Conservation (phyloP, 2,888 invertebrate genomes). For the Sisyra terminalis region DNA sequence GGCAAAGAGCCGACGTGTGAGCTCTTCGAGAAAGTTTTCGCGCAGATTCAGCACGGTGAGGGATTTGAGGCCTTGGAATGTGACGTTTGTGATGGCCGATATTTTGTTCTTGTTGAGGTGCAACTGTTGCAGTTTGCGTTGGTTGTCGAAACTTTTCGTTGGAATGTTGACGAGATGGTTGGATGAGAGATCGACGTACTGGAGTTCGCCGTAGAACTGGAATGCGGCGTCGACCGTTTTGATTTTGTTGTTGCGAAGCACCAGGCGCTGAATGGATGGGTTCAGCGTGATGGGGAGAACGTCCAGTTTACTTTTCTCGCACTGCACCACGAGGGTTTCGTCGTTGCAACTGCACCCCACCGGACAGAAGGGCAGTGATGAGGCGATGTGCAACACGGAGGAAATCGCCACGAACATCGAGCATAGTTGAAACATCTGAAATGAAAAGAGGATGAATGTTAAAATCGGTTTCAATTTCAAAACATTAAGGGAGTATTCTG, state of each 20-base stretch:
- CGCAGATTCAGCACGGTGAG: conserved; percentile 66
- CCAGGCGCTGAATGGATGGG: conserved; percentile 73
- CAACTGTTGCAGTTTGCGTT: conserved; percentile 65
- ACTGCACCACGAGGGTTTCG: conserved; percentile 71
- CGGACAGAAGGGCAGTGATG: conserved; percentile 47
- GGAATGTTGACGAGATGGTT: conserved; percentile 74
- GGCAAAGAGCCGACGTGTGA: conserved; percentile 57
- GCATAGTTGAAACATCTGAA: too few relatives aligned
- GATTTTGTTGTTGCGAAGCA: conserved; percentile 71
- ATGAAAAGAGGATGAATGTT: too few relatives aligned
- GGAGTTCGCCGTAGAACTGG: conserved; percentile 76
- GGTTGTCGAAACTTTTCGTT: conserved; percentile 59
- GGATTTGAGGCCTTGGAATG: conserved; percentile 61
- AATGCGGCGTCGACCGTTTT: conserved; percentile 79
- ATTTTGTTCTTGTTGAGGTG: conserved; percentile 75
- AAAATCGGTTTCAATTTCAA: too few relatives aligned
- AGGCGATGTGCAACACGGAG: too few relatives aligned
- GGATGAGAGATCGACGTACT: conserved; percentile 67
- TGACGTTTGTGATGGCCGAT: conserved; percentile 60
- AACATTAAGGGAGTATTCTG: too few relatives aligned
- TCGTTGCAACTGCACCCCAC: conserved; percentile 78
- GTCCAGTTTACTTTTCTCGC: conserved; percentile 72
- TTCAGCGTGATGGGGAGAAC: conserved; percentile 82
- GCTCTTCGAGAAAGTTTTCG: conserved; percentile 65
- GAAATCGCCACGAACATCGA: too few relatives aligned